Base-by-base conservation (phyloP, 2,888 invertebrate genomes). In the Caenorhabditis virilis region DNA sequence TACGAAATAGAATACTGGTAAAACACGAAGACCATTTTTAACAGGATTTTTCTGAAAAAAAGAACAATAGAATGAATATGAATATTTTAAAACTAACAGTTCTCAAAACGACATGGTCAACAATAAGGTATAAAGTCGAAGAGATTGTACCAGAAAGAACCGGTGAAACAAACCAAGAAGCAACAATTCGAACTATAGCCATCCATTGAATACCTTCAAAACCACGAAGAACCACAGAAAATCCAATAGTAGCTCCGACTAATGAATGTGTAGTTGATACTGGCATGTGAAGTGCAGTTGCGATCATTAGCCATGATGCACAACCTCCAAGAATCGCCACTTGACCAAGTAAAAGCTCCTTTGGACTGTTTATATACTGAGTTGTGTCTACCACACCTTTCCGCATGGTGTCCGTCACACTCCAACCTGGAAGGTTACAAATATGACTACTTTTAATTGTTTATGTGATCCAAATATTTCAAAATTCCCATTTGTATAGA, bases 221-320 rank as follows among this genome's bases (percentile, higher is more conserved):
- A 22, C 95, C 95, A 78, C 91, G 88, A 46, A 92, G 91, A 2
- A 94, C 92, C 61, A 97, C 87, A 36, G 94, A 93, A 85, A 95
- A 97, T 5, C 97, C 97, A 57, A 97, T 90, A 1, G 95, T 94
- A 26, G 95, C 94, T 25, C 97, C 97, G 39, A 97, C 95, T 80
- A 98, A 94, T 78, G 94, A 94, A 86, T 97, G 97, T 0, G 97
- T 97, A 30, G 95, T 95, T 15, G 95, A 95, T 56, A 98, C 95
- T 1, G 97, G 97, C 82, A 97, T 87, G 80, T 93, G 90, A 57
- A 95, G 87, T 76, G 93, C 91, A 9, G 97, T 98, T 6, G 97
- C 97, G 11, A 91, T 87, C 65, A 98, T 87, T 77, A 97, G 86
- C 97, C 97, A 98, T 45, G 90, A 87, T 35, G 93, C 93, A 69